Conservation (phyloP, 1,140 invertebrate species). For the Anastrepha ludens region DNA sequence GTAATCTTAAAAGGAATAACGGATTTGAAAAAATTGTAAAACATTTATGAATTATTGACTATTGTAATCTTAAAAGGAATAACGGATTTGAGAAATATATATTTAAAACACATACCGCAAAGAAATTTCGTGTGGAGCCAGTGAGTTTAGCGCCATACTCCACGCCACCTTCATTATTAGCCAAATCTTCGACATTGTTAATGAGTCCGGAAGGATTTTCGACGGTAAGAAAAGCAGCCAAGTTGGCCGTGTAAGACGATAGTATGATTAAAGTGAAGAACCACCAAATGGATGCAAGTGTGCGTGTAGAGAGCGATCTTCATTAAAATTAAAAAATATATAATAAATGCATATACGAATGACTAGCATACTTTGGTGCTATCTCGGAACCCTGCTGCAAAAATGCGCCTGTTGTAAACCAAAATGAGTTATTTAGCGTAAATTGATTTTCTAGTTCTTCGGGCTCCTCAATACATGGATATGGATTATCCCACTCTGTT, state of each 20-base stretch:
- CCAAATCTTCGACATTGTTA: constrained; percentile 88
- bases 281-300: constrained; percentile 91
- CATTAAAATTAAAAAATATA: constrained; percentile 40
- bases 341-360: not conserved
- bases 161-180: constrained; percentile 82
- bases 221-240: constrained; percentile 95
- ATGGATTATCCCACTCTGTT: constrained; percentile 88
- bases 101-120: constrained; percentile 79
- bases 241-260: constrained; percentile 96
- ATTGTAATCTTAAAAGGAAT: too few relatives aligned
- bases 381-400: constrained; percentile 92
- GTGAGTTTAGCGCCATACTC: constrained; percentile 90
- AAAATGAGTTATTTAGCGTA: constrained; percentile 87
- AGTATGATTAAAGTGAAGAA: constrained; percentile 97
- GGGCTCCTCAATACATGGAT: constrained; percentile 86
- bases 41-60: too few relatives aligned
- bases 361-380: constrained; percentile 80
- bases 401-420: constrained; percentile 87
- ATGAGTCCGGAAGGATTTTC: constrained; percentile 88
- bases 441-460: constrained; percentile 88
- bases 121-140: constrained; percentile 90
- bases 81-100: too few relatives aligned
- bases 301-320: constrained; percentile 86
- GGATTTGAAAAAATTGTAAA: too few relatives aligned
- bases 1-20: too few relatives aligned